Evolutionary conservation across 2,113 vertebrate species (phyloP), one percentile per base, ranked within the genome.

Genomic region (Aegotheles bennettii): DNA sequence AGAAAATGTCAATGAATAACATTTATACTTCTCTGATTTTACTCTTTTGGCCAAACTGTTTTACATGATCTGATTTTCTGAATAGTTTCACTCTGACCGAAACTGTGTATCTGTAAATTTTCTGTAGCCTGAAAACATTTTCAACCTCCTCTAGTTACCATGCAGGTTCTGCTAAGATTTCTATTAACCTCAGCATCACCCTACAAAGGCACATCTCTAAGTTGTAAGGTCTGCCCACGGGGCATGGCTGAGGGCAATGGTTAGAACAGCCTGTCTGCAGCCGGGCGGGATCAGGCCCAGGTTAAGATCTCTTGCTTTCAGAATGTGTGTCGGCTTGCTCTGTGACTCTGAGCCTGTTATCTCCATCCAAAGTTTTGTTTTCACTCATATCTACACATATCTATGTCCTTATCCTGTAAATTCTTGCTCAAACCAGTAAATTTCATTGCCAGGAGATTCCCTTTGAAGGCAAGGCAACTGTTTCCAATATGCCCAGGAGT

Each of bases 1-100:
- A 87, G 89, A 91, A 97, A 95, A 97, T 96, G 91, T 95, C 95
- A 94, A 0, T 61, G 87, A 91, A 82, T 95, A 94, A 89, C 93
- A 95, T 97, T 95, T 93, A 76, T 91, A 95, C 65, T 89, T 84
- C 84, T 91, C 84, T 60, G 61, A 47, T 87, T 87, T 84, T 94
- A 82, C 31, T 87, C 63, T 60, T 94, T 92, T 64, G 91, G 89
- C 77, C 87, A 53, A 87, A 87, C 40, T 71, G n/a, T 74, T 93
- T 84, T 86, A 78, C 43, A 75, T 42, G 61, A 51, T 76, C 87
- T 87, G 89, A 82, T 84, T 92, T 93, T 76, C 53, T 51, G 74
- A 95, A 43, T 65, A 85, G 81, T 38, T 94, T 56, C 56, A 71
- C 68, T 87, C 78, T 81, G 74, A 79, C 77, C 35, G 87, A 84